Base-by-base conservation (phyloP, 1,140 invertebrate genomes). In the Ostrea edulis region DNA sequence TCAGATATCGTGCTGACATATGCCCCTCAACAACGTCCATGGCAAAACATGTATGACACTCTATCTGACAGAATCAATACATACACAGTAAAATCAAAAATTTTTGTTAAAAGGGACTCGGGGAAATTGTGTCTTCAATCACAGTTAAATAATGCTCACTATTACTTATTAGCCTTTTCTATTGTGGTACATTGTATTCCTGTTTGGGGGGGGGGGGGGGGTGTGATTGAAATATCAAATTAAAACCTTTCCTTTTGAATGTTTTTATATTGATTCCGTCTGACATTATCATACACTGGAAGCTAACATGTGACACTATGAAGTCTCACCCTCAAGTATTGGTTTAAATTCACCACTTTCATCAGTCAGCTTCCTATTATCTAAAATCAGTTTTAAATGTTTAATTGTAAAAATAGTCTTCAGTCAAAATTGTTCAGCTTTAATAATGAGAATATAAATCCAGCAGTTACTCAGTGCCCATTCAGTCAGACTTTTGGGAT, bases 341-440 rank as follows among this genome's bases (percentile, higher is more conserved):
- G 65, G 65, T 17, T 77, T 77, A 77, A 35, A 35, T 77, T 77
- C 68, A 77, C 68, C 29, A 35, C 22, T 71, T 8, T 71, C 65
- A 71, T 35, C 68, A 11, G 22, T 71, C 29, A 35, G 68, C 68
- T 77, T 22, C 25, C 65, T 71, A 71, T 71, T 9, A 77, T 77
- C 68, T 77, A 77, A 77, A 77, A 77, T 77, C 68, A 77, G 68
- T 25, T 77, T 29, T 29, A 77, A 20, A 62, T 20, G 55, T 62
- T n/a, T 20, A 62, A 62, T 20, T 62, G 55, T 62, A 20, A 62
- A 44, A 7, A 62, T 62, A 62, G 55, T 58, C 11, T 4, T 58
- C 4, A 17, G 14, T 7, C 55, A 62, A 62, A 62, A 44, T 44
- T 44, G 35, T 44, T 44, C 35, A 44, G 35, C 35, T 44, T 44